Evolutionary conservation across 2,113 vertebrate species (phyloP), one percentile per base, ranked within the genome.

Genomic region (Struthio camelus): DNA sequence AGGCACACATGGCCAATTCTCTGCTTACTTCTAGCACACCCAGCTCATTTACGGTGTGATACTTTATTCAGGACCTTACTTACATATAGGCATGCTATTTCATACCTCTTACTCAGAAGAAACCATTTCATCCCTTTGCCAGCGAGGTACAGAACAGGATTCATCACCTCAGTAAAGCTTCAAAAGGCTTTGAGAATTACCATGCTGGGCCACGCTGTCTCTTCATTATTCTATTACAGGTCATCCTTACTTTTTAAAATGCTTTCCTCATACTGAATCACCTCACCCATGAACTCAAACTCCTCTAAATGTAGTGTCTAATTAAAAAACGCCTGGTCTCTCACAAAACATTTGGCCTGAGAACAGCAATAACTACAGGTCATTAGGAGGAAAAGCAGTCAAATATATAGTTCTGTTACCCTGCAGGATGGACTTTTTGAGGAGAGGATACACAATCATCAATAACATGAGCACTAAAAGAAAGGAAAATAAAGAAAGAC

Each of bases 1-100:
- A 73, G 19, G 11, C 42, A 32, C 0, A 4, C 0, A 0, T 6
- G 11, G 13, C 19, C 34, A 48, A 23, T 25, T 66, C 48, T 61
- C 53, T 0, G 0, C 19, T 78, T 81, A 25, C n/a, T 75, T 91
- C 84, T 61, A 40, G 61, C 32, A 13, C 58, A 77, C 40, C 9
- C 56, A 58, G 15, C 32, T 51, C 32, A 22, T 58, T 3, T 13
- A 5, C 0, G 0, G 28, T 15, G 56, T 17, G 46, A 76, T 51
- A 28, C 15, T n/a, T 62, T 51, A 38, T 53, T 64, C 58, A 80
- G 83, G 53, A 40, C 17, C 30, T 1, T 19, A 20, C 15, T 1
- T 4, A 53, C 10, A 58, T 28, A 20, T 8, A 44, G 4, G 1
- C 0, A 0, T 70, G 38, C 12, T 50, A 14, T 64, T 62, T 16